Conservation (phyloP, 2,888 invertebrate genomes). For the Leucoptera coffeella region DNA sequence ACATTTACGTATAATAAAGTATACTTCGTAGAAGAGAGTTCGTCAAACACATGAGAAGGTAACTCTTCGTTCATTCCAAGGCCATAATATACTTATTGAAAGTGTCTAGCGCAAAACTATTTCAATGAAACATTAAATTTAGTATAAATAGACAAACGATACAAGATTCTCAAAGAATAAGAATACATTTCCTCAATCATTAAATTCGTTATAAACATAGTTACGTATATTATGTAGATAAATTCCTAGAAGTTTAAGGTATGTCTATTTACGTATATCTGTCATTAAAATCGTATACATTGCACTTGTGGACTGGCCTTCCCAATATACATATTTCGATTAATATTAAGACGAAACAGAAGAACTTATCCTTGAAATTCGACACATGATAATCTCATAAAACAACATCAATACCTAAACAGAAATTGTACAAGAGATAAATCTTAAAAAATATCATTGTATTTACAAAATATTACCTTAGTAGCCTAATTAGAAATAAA, state of each 20-base stretch:
- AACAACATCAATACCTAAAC: slow-evolving; percentile 51
- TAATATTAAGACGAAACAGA: too few relatives aligned
- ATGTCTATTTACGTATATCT: slow-evolving; percentile 45
- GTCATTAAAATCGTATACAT: slow-evolving; percentile 54
- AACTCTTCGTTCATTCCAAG: too few relatives aligned
- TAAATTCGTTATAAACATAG: slow-evolving; percentile 24
- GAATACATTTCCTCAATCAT: slow-evolving; percentile 17
- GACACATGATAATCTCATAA: slow-evolving; percentile 32
- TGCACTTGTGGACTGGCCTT: slow-evolving; percentile 53
- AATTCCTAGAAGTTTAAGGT: slow-evolving; percentile 42
- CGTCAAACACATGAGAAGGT: too few relatives aligned
- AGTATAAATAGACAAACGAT: too few relatives aligned
- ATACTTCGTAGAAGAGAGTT: too few relatives aligned
- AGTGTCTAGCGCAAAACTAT: too few relatives aligned
- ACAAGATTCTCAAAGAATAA: slow-evolving; percentile 34
- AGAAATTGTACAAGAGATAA: slow-evolving; percentile 43
- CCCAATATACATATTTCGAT: slow-evolving; percentile 20
- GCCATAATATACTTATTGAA: too few relatives aligned
- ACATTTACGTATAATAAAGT: too few relatives aligned
- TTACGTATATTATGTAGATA: slow-evolving; percentile 36
- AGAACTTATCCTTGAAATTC: too few relatives aligned
- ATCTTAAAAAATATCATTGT: slow-evolving; percentile 42
- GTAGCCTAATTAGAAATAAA: slow-evolving; percentile 50
- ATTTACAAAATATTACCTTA: slow-evolving; percentile 49
- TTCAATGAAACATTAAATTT: too few relatives aligned